A percentile compares a stretch with the other conserved stretches of the same genome.
Conservation (phyloP, 2,113 vertebrate genomes). For the Pangasianodon hypophthalmus region DNA sequence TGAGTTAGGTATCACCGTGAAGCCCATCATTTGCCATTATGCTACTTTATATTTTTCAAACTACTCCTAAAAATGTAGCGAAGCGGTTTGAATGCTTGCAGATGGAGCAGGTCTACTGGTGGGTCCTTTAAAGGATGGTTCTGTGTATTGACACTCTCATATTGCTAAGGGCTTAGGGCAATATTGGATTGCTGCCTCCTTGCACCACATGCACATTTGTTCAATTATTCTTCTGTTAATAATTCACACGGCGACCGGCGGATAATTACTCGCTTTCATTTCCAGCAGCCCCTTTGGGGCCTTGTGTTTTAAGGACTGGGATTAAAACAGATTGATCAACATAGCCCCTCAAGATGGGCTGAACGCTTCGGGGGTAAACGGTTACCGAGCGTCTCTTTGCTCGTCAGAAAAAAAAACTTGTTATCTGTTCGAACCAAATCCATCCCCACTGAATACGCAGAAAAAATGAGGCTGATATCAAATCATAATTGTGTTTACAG, state of each 20-base stretch:
- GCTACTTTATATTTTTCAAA: constrained; percentile 11
- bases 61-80: neutral
- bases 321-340: constrained; percentile 55
- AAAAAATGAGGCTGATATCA: neutral
- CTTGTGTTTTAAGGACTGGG: constrained; percentile 18
- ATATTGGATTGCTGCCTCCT: constrained; percentile 46
- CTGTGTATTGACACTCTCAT: neutral
- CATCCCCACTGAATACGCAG: neutral
- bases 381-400: constrained; percentile 46
- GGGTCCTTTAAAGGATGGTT: neutral
- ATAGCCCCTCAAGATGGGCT: constrained; percentile 43
- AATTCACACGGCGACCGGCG: constrained; percentile 52
- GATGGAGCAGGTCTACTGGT: neutral
- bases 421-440: constrained; percentile 20
- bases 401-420: constrained; percentile 1
- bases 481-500: constrained; percentile 37
- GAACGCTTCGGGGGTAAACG: constrained; percentile 55
- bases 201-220: constrained; percentile 25
- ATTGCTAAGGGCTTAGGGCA: constrained; percentile 20
- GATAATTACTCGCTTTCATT: constrained; percentile 53
- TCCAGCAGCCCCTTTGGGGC: constrained; percentile 44
- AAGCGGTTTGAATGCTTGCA: neutral
- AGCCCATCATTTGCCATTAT: constrained; percentile 15
- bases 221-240: constrained; percentile 51
- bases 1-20: constrained; percentile 80